These are phyloP conservation scores for Xerus inauris DNA, from an alignment of 2,113 vertebrate genomes.

Conservation along the genomic window DNA sequence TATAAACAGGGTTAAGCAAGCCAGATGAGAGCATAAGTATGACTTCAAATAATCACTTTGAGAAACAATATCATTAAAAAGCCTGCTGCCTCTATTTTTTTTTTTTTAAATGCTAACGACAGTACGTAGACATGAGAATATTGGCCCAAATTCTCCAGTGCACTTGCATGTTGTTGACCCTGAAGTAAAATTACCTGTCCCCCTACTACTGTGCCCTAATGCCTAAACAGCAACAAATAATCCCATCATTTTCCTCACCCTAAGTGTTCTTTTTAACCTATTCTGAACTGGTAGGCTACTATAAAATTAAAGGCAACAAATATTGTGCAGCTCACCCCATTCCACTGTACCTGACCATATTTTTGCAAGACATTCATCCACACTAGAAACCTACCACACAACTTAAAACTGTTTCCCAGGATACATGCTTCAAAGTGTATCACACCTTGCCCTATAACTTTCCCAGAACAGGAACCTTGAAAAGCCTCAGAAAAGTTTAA, in stretches of 20 bases:
- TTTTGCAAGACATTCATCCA: neutral
- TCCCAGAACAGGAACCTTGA: neutral
- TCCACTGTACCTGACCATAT: neutral
- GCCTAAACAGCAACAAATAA: neutral
- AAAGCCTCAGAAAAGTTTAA: neutral
- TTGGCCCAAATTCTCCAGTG: neutral
- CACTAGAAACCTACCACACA: neutral
- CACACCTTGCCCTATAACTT: neutral
- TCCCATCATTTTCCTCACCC: neutral
- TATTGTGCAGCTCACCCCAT: neutral
- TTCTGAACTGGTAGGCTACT: neutral
- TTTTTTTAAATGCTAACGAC: neutral
- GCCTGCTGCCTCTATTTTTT: neutral
- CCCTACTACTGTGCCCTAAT: neutral
- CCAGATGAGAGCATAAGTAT: neutral
- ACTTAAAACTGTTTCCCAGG: neutral
- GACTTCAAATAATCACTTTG: neutral
- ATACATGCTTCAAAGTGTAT: neutral
- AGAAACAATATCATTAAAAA: neutral
- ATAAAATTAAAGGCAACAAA: neutral
- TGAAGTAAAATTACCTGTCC: neutral
- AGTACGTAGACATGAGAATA: neutral
- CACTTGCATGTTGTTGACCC: neutral
- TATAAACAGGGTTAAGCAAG: neutral
- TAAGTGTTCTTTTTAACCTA: neutral